Conservation (phyloP, 2,113 vertebrate species). For the Tapirus terrestris region DNA sequence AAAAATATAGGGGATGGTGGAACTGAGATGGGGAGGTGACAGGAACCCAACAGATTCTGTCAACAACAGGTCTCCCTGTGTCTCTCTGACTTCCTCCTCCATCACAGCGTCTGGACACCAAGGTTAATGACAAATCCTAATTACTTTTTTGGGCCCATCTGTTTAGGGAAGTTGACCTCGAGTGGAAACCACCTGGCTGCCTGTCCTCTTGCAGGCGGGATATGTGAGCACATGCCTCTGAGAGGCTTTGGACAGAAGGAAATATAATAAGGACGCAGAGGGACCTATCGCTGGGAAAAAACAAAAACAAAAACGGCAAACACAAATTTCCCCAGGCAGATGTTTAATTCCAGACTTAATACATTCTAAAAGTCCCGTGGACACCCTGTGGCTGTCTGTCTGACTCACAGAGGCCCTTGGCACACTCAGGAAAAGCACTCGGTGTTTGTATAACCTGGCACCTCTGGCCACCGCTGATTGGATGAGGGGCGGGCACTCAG, state of each 20-base stretch:
- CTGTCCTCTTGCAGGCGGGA: background rate
- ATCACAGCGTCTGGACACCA: background rate
- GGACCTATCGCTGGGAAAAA: background rate
- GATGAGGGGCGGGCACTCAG: background rate
- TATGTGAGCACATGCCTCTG: background rate
- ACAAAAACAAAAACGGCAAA: background rate
- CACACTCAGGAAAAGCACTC: background rate
- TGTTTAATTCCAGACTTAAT: background rate
- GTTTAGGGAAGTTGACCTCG: conserved; percentile 50
- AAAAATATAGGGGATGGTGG: background rate
- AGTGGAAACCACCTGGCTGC: background rate
- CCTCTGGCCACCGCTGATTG: background rate
- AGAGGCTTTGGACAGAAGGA: background rate
- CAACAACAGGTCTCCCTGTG: background rate
- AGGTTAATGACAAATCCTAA: conserved; percentile 77
- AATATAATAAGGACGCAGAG: background rate
- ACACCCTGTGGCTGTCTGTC: background rate
- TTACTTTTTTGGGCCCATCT: conserved; percentile 74
- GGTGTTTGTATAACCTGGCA: background rate
- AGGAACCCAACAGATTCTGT: background rate
- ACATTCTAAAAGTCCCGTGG: background rate
- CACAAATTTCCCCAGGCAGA: background rate
- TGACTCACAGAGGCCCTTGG: background rate
- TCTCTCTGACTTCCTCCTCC: conserved; percentile 48
- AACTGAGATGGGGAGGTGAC: background rate